phyloP scores from a whole-genome alignment of 2,113 vertebrate species.

The Rhea pennata region DNA sequence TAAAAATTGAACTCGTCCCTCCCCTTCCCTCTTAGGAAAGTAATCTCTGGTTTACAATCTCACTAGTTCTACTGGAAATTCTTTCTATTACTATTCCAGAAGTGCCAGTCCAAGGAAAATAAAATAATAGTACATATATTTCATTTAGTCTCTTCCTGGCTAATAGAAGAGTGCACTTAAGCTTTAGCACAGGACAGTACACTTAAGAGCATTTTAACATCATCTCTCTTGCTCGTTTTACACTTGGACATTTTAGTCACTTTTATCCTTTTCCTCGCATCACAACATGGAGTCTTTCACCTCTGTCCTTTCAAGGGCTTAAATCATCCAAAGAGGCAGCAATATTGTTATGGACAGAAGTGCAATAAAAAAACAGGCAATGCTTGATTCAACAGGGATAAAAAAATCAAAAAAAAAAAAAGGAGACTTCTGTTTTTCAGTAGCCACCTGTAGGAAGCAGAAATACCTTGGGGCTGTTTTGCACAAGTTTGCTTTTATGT shows the following conservation, averaged over 20 bases:
- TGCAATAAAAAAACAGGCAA: not conserved
- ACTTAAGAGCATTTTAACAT: not conserved
- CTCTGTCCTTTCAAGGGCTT: not conserved
- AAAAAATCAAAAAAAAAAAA: not conserved
- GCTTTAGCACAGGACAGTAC: not conserved
- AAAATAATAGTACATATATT: not conserved
- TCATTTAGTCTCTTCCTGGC: not conserved
- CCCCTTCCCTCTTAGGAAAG: not conserved
- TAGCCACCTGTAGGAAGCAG: not conserved
- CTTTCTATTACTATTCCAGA: not conserved
- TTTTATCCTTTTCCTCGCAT: not conserved
- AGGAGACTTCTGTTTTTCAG: not conserved
- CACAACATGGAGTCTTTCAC: not conserved
- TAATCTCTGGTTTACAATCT: not conserved
- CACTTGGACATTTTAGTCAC: not conserved
- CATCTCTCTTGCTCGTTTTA: not conserved
- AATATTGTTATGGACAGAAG: not conserved
- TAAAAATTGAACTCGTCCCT: not conserved
- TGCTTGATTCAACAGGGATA: not conserved
- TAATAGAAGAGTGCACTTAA: rapidly evolving
- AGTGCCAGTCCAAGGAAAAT: not conserved
- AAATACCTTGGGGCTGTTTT: not conserved
- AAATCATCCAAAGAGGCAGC: not conserved
- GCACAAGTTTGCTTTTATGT: not conserved
- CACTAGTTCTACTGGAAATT: not conserved